Percentiles rank a stretch among this genome's conserved stretches.
Evolutionary conservation across 1,140 invertebrate species (phyloP).

Genomic region (Pseudomyrmex flavicornis): DNA sequence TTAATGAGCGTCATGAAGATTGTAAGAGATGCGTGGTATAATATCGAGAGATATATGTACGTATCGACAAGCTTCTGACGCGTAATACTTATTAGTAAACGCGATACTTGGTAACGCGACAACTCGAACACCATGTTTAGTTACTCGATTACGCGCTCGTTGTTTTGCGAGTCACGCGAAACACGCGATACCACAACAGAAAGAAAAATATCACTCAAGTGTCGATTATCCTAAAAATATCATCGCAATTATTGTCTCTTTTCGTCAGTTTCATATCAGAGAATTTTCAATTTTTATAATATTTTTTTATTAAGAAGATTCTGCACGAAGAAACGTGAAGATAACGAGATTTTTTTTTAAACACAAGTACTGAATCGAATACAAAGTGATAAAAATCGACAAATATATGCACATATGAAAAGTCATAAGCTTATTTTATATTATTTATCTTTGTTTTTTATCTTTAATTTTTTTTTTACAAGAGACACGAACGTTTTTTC

Average conservation of each 20-base stretch:
- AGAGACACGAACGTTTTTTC: too few relatives aligned
- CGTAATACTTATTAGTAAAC: conserved; percentile 34
- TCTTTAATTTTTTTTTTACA: too few relatives aligned
- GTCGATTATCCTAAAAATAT: not conserved
- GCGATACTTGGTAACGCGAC: conserved; percentile 36
- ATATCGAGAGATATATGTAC: conserved; percentile 25
- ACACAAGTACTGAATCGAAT: too few relatives aligned
- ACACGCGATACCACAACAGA: conserved; percentile 21
- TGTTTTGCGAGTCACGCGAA: conserved; percentile 48
- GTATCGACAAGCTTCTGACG: not conserved
- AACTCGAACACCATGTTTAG: conserved; percentile 12
- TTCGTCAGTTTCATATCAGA: not conserved
- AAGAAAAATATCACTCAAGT: conserved; percentile 1
- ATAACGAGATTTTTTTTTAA: too few relatives aligned
- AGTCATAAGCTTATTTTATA: too few relatives aligned
- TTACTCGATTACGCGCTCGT: conserved; percentile 39
- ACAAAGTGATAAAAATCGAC: too few relatives aligned
- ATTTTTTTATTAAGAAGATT: not conserved
- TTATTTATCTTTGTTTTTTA: too few relatives aligned
- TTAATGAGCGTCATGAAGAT: conserved; percentile 32
- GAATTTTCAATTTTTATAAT: not conserved
- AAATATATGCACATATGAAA: too few relatives aligned
- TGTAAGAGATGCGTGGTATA: conserved; percentile 28
- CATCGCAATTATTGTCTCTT: not conserved
- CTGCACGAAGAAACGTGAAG: not conserved